phyloP scores from a whole-genome alignment of 2,113 vertebrate genomes.

The Seriola aureovittata region DNA sequence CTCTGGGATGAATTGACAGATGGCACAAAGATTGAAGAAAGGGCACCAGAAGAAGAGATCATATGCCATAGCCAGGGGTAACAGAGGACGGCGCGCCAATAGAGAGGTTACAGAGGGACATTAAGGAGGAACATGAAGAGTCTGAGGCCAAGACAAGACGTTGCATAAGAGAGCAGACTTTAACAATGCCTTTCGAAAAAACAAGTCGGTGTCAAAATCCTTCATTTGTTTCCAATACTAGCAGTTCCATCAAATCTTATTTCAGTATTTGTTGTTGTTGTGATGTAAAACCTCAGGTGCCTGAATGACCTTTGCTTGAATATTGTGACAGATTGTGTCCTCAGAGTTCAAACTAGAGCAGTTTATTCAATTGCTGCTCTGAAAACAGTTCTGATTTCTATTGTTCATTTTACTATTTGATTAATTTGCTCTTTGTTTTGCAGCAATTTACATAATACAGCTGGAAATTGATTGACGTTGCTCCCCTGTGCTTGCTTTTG shows the following conservation, averaged over 20 bases:
- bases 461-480: not conserved
- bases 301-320: not conserved
- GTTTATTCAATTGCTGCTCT: not conserved
- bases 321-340: not conserved
- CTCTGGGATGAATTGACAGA: slow-evolving; percentile 69
- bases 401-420: not conserved
- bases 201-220: not conserved
- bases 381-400: not conserved
- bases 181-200: not conserved
- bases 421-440: not conserved
- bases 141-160: slow-evolving; percentile 37
- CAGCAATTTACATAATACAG: not conserved
- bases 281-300: not conserved
- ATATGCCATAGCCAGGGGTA: slow-evolving; percentile 57
- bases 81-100: slow-evolving; percentile 45
- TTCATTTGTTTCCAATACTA: not conserved
- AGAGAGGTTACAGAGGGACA: slow-evolving; percentile 43
- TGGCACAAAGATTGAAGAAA: slow-evolving; percentile 55
- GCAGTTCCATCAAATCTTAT: not conserved
- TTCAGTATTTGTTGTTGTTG: not conserved
- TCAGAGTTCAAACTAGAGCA: slow-evolving; percentile 6
- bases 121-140: slow-evolving; percentile 12
- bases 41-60: slow-evolving; percentile 46
- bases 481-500: not conserved
- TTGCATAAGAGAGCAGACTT: slow-evolving; percentile 18